These are phyloP conservation scores for Rhynchomys soricoides DNA, from an alignment of 2,113 vertebrate genomes.

Conservation along the genomic window DNA sequence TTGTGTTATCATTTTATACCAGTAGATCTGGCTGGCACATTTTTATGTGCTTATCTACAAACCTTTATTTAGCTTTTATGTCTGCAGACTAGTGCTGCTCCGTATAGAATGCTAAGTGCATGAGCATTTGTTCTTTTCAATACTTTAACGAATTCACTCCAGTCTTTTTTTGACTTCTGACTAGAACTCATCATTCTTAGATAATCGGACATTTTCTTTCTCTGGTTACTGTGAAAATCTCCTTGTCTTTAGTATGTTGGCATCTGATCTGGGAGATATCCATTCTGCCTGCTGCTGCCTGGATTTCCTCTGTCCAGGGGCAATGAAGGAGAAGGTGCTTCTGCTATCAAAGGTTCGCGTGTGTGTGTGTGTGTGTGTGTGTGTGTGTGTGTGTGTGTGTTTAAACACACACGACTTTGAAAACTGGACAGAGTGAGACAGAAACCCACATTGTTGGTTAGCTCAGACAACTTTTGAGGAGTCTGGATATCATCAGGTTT, in stretches of 20 bases:
- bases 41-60: not conserved
- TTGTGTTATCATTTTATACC: not conserved
- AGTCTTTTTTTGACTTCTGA: not conserved
- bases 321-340: not conserved
- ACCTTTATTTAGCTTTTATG: not conserved
- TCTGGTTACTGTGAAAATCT: not conserved
- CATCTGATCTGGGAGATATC: not conserved
- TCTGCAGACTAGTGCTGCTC: not conserved
- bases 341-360: not conserved
- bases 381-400: too few relatives aligned
- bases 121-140: not conserved
- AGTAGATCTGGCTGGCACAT: not conserved
- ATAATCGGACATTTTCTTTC: not conserved
- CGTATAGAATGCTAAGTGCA: accelerated
- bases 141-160: not conserved
- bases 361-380: too few relatives aligned
- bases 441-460: not conserved
- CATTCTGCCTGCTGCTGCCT: too few relatives aligned
- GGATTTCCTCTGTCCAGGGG: not conserved
- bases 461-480: not conserved
- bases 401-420: too few relatives aligned
- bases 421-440: not conserved
- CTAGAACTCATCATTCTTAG: not conserved
- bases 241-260: not conserved
- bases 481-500: not conserved